Evolutionary conservation across 2,888 invertebrate genomes (phyloP).

Genomic region (Dioctria linearis): DNA sequence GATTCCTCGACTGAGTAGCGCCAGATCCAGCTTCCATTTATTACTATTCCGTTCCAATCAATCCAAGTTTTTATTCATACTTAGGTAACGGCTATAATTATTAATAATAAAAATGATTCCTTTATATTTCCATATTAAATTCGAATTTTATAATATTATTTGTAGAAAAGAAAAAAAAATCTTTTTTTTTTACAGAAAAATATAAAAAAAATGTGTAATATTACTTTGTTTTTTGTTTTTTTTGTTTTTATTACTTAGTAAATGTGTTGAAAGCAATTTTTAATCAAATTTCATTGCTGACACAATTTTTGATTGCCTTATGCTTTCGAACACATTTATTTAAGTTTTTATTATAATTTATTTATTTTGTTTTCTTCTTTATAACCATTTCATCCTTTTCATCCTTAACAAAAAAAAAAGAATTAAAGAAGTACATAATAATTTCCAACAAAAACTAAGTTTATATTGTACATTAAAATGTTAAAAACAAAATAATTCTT

Average conservation of each 20-base stretch:
- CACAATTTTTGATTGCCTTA: background rate
- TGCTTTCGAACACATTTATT: background rate
- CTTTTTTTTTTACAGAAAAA: constrained; percentile 54
- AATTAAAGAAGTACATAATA: too few species aligned
- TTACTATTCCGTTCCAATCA: constrained; percentile 81
- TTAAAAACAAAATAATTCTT: background rate
- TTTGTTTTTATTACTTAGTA: too few species aligned
- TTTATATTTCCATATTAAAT: background rate
- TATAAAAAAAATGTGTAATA: constrained; percentile 53
- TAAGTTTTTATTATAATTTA: background rate
- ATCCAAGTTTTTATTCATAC: constrained; percentile 82
- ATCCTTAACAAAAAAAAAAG: too few species aligned
- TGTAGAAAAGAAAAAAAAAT: constrained; percentile 6
- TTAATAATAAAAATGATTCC: constrained; percentile 49
- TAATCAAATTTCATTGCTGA: constrained; percentile 6
- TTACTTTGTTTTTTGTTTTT: constrained; percentile 16
- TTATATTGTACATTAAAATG: background rate
- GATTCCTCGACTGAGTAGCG: constrained; percentile 92
- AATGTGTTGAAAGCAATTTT: background rate
- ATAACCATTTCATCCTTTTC: too few species aligned
- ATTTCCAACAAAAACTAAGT: background rate
- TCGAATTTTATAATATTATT: background rate
- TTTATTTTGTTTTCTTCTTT: too few species aligned
- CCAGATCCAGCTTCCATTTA: constrained; percentile 82
- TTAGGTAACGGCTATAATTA: constrained; percentile 74